Evolutionary conservation across 1,140 invertebrate species (phyloP).

Genomic region (Drosophila saltans): DNA sequence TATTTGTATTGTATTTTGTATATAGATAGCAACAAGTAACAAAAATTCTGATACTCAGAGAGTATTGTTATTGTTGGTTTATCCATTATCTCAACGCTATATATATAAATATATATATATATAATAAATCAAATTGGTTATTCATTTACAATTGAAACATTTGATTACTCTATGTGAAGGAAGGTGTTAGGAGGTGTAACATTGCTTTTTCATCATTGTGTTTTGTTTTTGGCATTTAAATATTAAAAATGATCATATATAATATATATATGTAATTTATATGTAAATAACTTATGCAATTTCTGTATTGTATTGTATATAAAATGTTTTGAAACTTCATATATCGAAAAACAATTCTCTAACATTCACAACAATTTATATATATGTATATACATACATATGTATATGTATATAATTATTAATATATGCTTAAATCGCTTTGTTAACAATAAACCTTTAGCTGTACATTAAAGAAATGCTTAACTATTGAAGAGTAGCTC

Average conservation of each 20-base stretch:
- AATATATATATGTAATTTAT: slow-evolving; percentile 31
- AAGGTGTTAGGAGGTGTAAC: not conserved
- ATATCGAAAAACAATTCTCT: slow-evolving; percentile 78
- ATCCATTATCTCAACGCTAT: slow-evolving; percentile 35
- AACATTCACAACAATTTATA: slow-evolving; percentile 76
- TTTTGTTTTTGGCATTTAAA: slow-evolving; percentile 43
- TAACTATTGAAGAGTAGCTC: slow-evolving; percentile 25
- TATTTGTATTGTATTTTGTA: slow-evolving; percentile 48
- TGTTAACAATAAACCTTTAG: slow-evolving; percentile 49
- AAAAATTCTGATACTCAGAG: slow-evolving; percentile 48
- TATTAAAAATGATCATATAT: slow-evolving; percentile 48
- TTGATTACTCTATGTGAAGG: slow-evolving; percentile 3
- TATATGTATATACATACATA: slow-evolving; percentile 40
- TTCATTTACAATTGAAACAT: slow-evolving; percentile 24
- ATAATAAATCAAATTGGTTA: slow-evolving; percentile 24
- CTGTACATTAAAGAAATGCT: slow-evolving; percentile 32
- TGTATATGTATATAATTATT: slow-evolving; percentile 36
- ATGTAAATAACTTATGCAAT: slow-evolving; percentile 29
- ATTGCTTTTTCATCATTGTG: not conserved
- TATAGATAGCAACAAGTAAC: slow-evolving; percentile 78
- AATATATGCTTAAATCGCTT: slow-evolving; percentile 17
- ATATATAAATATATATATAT: slow-evolving; percentile 33
- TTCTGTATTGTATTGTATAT: slow-evolving; percentile 26
- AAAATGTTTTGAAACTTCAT: slow-evolving; percentile 52
- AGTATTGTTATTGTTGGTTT: slow-evolving; percentile 5